Base-by-base conservation (phyloP, 1,140 invertebrate species). In the Oedothorax gibbosus region DNA sequence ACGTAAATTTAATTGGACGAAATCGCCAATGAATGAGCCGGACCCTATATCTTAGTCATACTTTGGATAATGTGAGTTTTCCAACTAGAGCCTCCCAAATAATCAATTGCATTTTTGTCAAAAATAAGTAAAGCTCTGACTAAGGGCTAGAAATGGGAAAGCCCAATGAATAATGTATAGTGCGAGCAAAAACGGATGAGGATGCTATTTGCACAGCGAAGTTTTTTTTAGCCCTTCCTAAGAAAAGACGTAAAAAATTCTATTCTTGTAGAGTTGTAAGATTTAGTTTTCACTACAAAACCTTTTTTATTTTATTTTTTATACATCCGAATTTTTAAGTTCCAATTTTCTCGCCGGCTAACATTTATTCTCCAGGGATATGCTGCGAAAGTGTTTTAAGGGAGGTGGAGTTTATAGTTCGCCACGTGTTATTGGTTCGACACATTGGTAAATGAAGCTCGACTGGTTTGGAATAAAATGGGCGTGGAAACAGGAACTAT, bases 131-230 rank as follows among this genome's bases (percentile, higher is more conserved):
- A 18, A 66, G 35, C 77, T 8, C 51, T 49, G 50, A 68, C 77
- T 57, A 75, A 57, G 57, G 72, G 53, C 18, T 4, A 21, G 64
- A 71, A 73, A 82, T 82, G 54, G 73, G 80, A 62, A 73, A 82
- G 80, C 54, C 69, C 66, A 56, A 82, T 82, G 80, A 82, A 82
- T 82, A 82, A 82, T 82, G 80, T 68, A 82, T 82, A n/a, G 57
- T 51, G 68, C 54, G 56, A 71, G 49, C 57, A 18, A 53, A 73
- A 73, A 73, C 60, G 80, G 78, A 81, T 69, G 78, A 82, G 68
- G 49, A 71, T 64, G 68, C 80, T 82, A 82, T 82, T 82, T 73
- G 69, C 80, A 73, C 65, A 53, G 35, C 35, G 35, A 35, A 57
- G 49, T 57, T 76, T 76, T 60, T 35, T 15, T 78, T 35, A 53